Conservation (phyloP, 2,113 vertebrate genomes). For the Propithecus coquereli region DNA sequence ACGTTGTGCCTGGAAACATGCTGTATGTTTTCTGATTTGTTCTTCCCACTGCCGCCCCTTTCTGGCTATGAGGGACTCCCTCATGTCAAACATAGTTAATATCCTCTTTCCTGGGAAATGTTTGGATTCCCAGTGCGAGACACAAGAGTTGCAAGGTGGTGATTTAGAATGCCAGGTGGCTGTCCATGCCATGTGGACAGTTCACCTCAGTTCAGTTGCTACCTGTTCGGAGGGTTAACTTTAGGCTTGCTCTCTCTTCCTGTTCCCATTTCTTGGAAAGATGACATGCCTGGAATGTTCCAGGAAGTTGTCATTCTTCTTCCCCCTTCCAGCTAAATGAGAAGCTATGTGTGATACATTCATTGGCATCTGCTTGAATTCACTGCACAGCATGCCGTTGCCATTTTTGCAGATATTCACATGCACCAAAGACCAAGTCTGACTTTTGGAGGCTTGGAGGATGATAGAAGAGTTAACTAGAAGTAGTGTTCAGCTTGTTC, state of each 20-base stretch:
- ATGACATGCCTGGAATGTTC: background rate
- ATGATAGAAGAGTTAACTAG: background rate
- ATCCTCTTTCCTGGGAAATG: background rate
- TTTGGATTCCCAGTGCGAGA: background rate
- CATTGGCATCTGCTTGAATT: background rate
- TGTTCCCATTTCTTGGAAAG: constrained; percentile 25
- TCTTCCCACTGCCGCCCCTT: background rate
- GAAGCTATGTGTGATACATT: background rate
- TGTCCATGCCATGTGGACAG: background rate
- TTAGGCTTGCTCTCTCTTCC: background rate
- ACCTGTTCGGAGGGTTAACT: constrained; percentile 35
- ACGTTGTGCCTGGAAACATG: background rate
- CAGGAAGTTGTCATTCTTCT: constrained; percentile 10
- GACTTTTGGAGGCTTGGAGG: background rate
- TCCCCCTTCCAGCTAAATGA: constrained; percentile 15
- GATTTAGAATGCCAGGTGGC: background rate
- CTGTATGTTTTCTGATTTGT: background rate
- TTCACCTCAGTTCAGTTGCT: background rate
- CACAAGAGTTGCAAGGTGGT: background rate
- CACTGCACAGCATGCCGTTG: background rate
- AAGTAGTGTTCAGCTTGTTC: background rate
- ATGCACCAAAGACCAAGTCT: background rate
- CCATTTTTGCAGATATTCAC: background rate
- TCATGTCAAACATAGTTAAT: background rate
- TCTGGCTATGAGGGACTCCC: background rate